Conservation (phyloP, 2,113 vertebrate species). For the Mola mola region DNA sequence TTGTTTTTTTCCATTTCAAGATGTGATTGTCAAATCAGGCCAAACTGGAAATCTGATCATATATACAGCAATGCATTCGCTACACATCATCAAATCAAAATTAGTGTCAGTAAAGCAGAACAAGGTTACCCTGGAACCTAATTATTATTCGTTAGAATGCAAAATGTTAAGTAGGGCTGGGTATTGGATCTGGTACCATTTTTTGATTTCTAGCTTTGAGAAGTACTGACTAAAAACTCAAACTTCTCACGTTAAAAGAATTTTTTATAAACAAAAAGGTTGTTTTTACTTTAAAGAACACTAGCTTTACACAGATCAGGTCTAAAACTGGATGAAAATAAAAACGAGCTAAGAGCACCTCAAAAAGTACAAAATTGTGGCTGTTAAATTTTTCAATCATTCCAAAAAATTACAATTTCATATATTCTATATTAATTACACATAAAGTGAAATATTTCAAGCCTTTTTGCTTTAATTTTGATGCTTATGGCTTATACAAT, state of each 20-base stretch:
- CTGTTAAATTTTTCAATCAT: no score
- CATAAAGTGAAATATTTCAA: no score
- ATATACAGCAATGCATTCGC: slow-evolving; percentile 53
- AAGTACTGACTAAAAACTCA: slow-evolving; percentile 2
- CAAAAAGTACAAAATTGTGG: no score
- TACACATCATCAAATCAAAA: slow-evolving; percentile 19
- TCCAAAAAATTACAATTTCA: no score
- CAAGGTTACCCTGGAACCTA: slow-evolving; percentile 12
- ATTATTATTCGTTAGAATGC: slow-evolving; percentile 17
- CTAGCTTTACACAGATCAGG: no score
- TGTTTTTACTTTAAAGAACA: no score
- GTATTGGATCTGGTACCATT: background rate
- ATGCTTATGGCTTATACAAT: no score
- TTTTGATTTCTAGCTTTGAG: background rate
- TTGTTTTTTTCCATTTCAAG: slow-evolving; percentile 29
- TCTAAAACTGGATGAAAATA: no score
- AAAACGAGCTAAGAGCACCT: no score
- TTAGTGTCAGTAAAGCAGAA: slow-evolving; percentile 22
- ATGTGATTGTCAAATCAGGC: slow-evolving; percentile 76
- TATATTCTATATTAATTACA: no score
- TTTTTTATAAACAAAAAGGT: no score
- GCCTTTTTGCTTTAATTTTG: no score
- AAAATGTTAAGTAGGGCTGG: slow-evolving; percentile 15
- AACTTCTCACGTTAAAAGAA: slow-evolving; percentile 16
- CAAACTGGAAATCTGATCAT: slow-evolving; percentile 42